Base-by-base conservation (phyloP, 2,888 invertebrate genomes). In the Oligia fasciuncula region DNA sequence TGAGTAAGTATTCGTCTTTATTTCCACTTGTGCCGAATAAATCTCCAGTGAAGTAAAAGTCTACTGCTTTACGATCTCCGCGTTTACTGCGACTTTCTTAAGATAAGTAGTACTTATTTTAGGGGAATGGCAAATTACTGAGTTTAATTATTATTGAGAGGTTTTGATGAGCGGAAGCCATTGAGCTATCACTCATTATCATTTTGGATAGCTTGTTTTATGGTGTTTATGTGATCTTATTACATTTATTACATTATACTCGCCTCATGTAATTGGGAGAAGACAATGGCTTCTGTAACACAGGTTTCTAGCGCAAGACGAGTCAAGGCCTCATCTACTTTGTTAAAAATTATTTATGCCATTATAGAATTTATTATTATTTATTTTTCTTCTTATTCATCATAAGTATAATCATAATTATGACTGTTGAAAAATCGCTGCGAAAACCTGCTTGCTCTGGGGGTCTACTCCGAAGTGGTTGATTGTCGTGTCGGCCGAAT, bases 31-130 rank as follows among this genome's bases (percentile, higher is more conserved):
- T 29, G 73, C 46, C 68, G 17, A 82, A 86, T 86, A 83, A 85
- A 85, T 84, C 83, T 76, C 60, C n/a, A 67, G 66, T 14, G 67
- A 29, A 65, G 70, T 84, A 79, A 84, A 84, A 66, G 86, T 82
- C 73, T 49, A 51, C 19, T 49, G 35, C 70, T 84, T 86, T 76
- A 84, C 86, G 84, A 84, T 60, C 43, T 40, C 35, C 13, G 63
- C 67, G 46, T 86, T 83, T 78, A 77, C 40, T 57, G 29, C n/a
- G 14, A 60, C 43, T 82, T 71, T 40, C 54, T 17, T 68, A 19
- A 23, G 17, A 63, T 67, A 23, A 23, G 83, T 46, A 35, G 35
- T 82, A 40, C 40, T 40, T 5, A 62, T 76, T 82, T 75, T 54
- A 43, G 35, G 67, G 13, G 23, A 54, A 29, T 68, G 63, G 35